phyloP scores from a whole-genome alignment of 2,113 vertebrate species.

The Rhea pennata region DNA sequence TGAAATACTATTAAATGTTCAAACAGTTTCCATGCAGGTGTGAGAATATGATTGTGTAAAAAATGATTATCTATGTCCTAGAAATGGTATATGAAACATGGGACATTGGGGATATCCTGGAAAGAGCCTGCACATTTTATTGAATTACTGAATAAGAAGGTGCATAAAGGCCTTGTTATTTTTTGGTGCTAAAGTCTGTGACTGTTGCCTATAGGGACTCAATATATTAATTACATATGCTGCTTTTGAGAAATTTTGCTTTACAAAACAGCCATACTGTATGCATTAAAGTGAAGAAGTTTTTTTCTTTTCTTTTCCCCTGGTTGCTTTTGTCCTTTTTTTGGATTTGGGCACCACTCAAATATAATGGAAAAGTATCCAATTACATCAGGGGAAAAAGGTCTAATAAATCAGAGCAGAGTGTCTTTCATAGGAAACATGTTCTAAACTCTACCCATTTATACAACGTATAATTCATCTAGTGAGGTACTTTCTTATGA shows the following conservation, averaged over 20 bases:
- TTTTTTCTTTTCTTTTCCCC: background rate
- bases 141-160: background rate
- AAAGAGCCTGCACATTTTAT: background rate
- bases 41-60: background rate
- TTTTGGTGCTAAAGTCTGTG: background rate
- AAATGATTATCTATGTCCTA: background rate
- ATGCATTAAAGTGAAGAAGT: background rate
- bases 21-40: background rate
- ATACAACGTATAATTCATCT: constrained; percentile 24
- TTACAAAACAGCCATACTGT: constrained; percentile 1
- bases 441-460: constrained; percentile 18
- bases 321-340: background rate
- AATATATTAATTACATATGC: constrained; percentile 23
- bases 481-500: background rate
- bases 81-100: background rate
- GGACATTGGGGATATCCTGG: background rate
- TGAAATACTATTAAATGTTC: background rate
- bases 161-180: background rate
- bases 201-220: background rate
- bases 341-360: constrained; percentile 26
- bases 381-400: background rate
- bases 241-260: constrained; percentile 11
- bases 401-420: constrained; percentile 41
- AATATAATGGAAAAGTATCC: constrained; percentile 15
- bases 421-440: constrained; percentile 29